Evolutionary conservation across 2,113 vertebrate genomes (phyloP).

Genomic region (cattle (Bos taurus)): ARS-UCD2.0 NC_037340.1:69170501-69171000

Average conservation of each 20-base stretch:
- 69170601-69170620: not conserved
- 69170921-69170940: not conserved
- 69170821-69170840: slow-evolving; percentile 41
- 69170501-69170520: not conserved
- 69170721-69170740: slow-evolving; percentile 26
- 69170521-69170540: too few species aligned
- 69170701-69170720: slow-evolving; percentile 6
- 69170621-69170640: not conserved
- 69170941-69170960: not conserved
- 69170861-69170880: slow-evolving; percentile 55
- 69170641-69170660: not conserved
- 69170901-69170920: not conserved
- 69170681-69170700: not conserved
- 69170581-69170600: fast-evolving
- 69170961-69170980: not conserved
- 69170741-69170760: slow-evolving; percentile 63
- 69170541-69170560: not conserved
- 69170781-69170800: slow-evolving; percentile 64
- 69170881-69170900: slow-evolving; percentile 57
- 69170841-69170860: slow-evolving; percentile 64
- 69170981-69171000: not conserved
- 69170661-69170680: not conserved
- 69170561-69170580: not conserved
- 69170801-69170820: slow-evolving; percentile 48
- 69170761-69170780: slow-evolving; percentile 47